Evolutionary conservation across 2,888 invertebrate species (phyloP), one percentile per base, ranked within the genome.

Genomic region (Heterodera filipjevi): DNA sequence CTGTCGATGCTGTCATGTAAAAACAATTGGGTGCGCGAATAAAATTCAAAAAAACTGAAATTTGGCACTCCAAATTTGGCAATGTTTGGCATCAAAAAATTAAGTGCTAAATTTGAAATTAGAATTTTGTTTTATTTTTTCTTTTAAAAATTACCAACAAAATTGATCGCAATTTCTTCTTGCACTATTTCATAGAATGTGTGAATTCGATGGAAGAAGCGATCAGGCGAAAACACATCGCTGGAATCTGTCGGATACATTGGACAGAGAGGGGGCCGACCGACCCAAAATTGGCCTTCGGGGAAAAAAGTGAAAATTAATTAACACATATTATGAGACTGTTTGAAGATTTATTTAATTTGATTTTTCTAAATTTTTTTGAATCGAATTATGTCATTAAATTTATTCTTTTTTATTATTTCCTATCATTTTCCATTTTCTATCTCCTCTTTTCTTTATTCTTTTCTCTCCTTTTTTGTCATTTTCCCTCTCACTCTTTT

Each of bases 251-350:
- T 64, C 59, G 81, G 81, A 27, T 44, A 35, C 8, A 71, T 14
- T 10, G 81, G 82, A 35, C 79, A 82, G 39, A 81, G 64, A 16
- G 81, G 33, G 49, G 33, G 49, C 6, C 81, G 82, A 10, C 72
- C 49, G 19, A 81, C 81, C 76, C 82, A 81, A 74, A 80, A 82
- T 27, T 82, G 64, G 30, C 81, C 81, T 81, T 74, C 49, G 27
- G 49, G n/a, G n/a, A n/a, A n/a, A n/a, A n/a, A n/a, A n/a, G n/a
- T n/a, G n/a, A n/a, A n/a, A n/a, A n/a, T n/a, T n/a, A n/a, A n/a
- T n/a, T n/a, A n/a, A n/a, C n/a, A n/a, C n/a, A n/a, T n/a, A n/a
- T n/a, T n/a, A n/a, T n/a, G n/a, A n/a, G n/a, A n/a, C n/a, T n/a
- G n/a, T n/a, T n/a, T n/a, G n/a, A n/a, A n/a, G n/a, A n/a, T n/a